Percentiles rank a stretch among this genome's conserved stretches.
Evolutionary conservation across 2,113 vertebrate species (phyloP).

Genomic region (Marmota monax): DNA sequence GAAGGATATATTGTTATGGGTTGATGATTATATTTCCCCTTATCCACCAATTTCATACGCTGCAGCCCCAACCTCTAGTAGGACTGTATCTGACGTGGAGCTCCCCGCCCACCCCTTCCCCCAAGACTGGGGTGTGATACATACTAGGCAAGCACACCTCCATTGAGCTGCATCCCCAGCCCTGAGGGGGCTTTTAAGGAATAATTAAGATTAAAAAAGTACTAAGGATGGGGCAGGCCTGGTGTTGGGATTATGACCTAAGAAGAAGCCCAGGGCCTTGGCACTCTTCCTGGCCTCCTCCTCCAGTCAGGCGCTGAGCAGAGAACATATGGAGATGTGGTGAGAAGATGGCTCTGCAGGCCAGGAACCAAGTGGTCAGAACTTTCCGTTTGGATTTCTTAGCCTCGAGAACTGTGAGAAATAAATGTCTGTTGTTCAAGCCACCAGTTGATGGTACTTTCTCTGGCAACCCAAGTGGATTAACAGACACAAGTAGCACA

Average conservation of each 20-base stretch:
- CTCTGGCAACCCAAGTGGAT: no score
- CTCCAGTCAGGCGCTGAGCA: no score
- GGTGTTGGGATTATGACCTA: not conserved
- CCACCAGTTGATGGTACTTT: not conserved
- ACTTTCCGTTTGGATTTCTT: not conserved
- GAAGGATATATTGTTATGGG: no score
- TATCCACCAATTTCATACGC: not conserved
- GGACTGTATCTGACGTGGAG: not conserved
- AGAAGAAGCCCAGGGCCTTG: not conserved
- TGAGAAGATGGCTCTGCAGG: not conserved
- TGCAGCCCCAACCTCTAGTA: not conserved
- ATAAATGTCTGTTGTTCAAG: not conserved
- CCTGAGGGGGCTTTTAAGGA: no score
- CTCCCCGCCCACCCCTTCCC: no score
- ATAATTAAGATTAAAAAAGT: not conserved
- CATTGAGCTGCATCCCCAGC: no score
- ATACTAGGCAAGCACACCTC: no score
- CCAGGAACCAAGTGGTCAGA: not conserved
- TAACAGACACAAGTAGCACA: accelerated
- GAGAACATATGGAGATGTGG: not conserved
- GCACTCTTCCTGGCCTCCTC: no score
- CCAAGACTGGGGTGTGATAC: no score
- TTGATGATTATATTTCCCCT: no score
- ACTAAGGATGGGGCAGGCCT: not conserved
- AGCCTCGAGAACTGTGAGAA: not conserved